Evolutionary conservation across 2,888 invertebrate genomes (phyloP), one percentile per base, ranked within the genome.

Genomic region (Choreutis nemorana): DNA sequence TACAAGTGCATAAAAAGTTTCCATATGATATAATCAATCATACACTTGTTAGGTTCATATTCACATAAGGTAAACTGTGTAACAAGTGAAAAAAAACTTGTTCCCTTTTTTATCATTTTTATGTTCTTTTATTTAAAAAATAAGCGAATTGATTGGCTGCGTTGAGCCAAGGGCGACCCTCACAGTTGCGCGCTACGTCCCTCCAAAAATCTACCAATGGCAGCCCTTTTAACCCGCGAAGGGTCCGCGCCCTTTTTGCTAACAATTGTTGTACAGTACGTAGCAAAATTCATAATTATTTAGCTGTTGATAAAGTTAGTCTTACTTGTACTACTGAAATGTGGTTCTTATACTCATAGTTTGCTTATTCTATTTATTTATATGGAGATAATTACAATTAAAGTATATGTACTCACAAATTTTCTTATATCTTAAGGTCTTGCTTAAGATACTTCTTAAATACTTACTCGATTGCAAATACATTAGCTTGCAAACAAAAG

Each of bases 71-170:
- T 63, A 46, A 48, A 40, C 44, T 42, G 41, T 33, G 42, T 29
- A 40, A n/a, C 41, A 43, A 42, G 44, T 62, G 67, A 65, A 64
- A 62, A 64, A 33, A 28, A 14, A 57, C 44, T 40, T 31, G 37
- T 44, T 38, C 13, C 31, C 49, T 64, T 71, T 77, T 78, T 77
- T 75, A 72, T 49, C 55, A 63, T 61, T 72, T 65, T 65, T 61
- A 45, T 43, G 53, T 64, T 56, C 62, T n/a, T 68, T 71, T 75
- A 75, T 75, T 73, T 73, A 75, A 78, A 77, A 75, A 75, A 75
- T 65, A 46, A 55, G 68, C 45, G 64, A 71, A 78, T 77, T 75
- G 73, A 78, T 78, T 78, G 78, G 78, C 63, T 78, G 72, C 72
- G 73, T 68, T 56, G 45, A 44, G 38, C 40, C 31, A 38, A 41